Evolutionary conservation across 1,140 invertebrate genomes (phyloP).

Genomic region (Bombyx mori): DNA sequence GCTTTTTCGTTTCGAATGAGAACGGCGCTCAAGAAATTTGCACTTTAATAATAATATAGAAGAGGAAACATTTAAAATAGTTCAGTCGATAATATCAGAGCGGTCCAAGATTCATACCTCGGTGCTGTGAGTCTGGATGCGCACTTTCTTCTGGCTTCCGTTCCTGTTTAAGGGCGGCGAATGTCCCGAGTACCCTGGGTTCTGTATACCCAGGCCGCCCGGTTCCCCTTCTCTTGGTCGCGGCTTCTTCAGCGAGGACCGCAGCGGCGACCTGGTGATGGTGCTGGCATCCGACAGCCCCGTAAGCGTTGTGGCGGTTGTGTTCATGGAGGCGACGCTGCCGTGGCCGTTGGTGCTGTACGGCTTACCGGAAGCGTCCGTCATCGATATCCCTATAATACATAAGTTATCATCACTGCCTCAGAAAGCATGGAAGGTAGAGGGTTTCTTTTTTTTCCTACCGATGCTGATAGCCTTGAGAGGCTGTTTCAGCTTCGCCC

Average conservation of each 20-base stretch:
- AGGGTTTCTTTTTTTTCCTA: too few relatives aligned
- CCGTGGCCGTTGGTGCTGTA: slow-evolving; percentile 83
- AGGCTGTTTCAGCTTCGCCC: too few relatives aligned
- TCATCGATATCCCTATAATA: slow-evolving; percentile 80
- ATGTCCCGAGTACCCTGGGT: slow-evolving; percentile 85
- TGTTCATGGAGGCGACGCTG: slow-evolving; percentile 82
- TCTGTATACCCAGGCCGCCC: slow-evolving; percentile 83
- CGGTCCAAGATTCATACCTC: slow-evolving; percentile 72
- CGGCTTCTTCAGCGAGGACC: slow-evolving; percentile 88
- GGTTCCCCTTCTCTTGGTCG: slow-evolving; percentile 70
- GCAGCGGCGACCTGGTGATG: slow-evolving; percentile 79
- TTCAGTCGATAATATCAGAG: slow-evolving; percentile 41
- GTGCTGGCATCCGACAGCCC: slow-evolving; percentile 71
- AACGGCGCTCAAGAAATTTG: neutral
- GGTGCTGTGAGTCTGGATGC: slow-evolving; percentile 90
- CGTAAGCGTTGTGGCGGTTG: slow-evolving; percentile 79
- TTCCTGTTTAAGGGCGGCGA: slow-evolving; percentile 85
- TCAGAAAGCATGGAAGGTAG: too few relatives aligned
- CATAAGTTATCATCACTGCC: too few relatives aligned
- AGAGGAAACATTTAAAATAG: neutral
- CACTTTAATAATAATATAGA: neutral
- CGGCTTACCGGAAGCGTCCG: slow-evolving; percentile 85
- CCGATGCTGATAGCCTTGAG: too few relatives aligned
- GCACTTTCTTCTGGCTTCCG: slow-evolving; percentile 88
- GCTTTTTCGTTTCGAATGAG: neutral